Evolutionary conservation across 2,113 vertebrate genomes (phyloP), one percentile per base, ranked within the genome.

Genomic region (Ophiodon elongatus): DNA sequence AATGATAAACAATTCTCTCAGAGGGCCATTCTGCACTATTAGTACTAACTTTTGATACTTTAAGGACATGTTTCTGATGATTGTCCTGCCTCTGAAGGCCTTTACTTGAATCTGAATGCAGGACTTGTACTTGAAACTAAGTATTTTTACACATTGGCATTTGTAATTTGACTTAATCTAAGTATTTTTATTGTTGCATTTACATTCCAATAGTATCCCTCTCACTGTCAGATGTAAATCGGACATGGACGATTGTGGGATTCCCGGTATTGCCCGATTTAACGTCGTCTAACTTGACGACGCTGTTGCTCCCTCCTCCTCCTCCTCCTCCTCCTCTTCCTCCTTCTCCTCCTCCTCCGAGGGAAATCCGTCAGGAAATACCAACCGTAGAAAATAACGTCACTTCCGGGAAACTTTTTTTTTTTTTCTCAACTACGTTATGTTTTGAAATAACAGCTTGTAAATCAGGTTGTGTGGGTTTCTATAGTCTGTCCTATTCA

Each of bases 301-400:
- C 63, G 5, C 43, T 77, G 5, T n/a, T 4, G 2, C 77, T 43
- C 25, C 69, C 33, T 66, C 41, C n/a, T 14, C n/a, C 50, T 52
- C 74, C 11, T 25, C 37, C 21, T 52, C 45, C 29, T n/a, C n/a
- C 54, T 43, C 73, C 8, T 23, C 47, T 19, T 47, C 57, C 59
- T 35, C 13, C 71, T 37, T 82, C 82, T 17, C 83, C 72, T 31
- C 67, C 72, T 41, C 82, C 83, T n/a, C 83, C 35, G 77, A 91
- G 93, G 93, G 94, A 93, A 94, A 89, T 77, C 94, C 93, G 68
- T 90, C 88, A 90, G 92, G 94, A 95, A 93, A 91, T 93, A 89
- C 91, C 92, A 90, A 88, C 72, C 15, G 52, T 43, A 80, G 50
- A 72, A 82, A 80, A 79, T 0, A 1, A 43, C 93, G 90, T 95